These are phyloP conservation scores for Lindbergichthys nudifrons DNA, from an alignment of 2,797 vertebrate genomes.

Conservation along the genomic window DNA sequence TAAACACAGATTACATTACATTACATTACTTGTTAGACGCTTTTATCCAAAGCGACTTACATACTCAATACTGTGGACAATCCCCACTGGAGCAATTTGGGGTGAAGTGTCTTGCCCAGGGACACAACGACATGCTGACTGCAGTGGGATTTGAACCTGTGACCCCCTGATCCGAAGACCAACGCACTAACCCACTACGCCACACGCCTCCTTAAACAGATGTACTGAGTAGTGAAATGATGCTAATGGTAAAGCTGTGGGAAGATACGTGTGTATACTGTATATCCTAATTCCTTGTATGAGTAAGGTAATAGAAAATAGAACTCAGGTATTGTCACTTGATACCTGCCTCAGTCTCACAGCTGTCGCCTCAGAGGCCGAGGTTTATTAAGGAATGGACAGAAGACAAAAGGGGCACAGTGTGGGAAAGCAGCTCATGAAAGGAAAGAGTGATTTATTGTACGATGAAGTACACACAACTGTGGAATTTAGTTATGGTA, in stretches of 20 bases:
- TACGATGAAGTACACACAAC: not conserved
- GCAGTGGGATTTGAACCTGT: no score
- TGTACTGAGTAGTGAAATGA: not conserved
- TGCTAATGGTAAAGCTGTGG: not conserved
- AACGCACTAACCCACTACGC: no score
- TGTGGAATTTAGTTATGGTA: not conserved
- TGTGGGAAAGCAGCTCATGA: constrained; percentile 4
- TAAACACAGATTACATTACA: no score
- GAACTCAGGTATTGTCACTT: not conserved
- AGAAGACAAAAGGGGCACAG: constrained; percentile 38
- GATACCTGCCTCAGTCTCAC: not conserved
- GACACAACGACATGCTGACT: no score
- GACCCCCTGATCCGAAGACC: no score
- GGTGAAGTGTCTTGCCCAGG: no score
- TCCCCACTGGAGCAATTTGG: no score
- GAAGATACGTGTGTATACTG: not conserved
- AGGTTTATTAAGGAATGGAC: constrained; percentile 36
- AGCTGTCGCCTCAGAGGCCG: constrained; percentile 33
- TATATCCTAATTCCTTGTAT: not conserved
- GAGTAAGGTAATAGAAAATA: not conserved
- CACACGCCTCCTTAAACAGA: no score
- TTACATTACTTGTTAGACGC: no score
- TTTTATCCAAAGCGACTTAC: no score
- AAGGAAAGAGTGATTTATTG: constrained; percentile 47
- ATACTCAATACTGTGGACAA: no score